Evolutionary conservation across 2,113 vertebrate genomes (phyloP).

Genomic region (Dendropsophus ebraccatus): DNA sequence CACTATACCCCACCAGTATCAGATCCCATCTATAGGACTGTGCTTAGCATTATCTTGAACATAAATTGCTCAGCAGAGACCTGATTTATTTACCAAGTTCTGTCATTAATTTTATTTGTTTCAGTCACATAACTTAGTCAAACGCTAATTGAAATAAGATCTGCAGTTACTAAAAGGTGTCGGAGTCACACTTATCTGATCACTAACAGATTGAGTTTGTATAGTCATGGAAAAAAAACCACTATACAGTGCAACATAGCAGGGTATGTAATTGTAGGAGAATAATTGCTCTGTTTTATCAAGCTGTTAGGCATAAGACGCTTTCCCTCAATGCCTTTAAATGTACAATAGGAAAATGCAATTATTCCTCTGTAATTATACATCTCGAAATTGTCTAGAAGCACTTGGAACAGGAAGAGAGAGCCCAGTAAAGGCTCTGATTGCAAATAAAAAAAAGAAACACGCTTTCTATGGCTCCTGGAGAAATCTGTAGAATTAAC

Average conservation of each 20-base stretch:
- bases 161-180: background rate
- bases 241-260: slow-evolving; percentile 2
- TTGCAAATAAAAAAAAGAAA: slow-evolving; percentile 25
- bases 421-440: slow-evolving; percentile 21
- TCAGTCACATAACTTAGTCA: background rate
- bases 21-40: too few species aligned
- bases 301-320: slow-evolving; percentile 41
- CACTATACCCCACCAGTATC: too few species aligned
- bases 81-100: background rate
- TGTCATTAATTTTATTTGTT: background rate
- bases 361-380: slow-evolving; percentile 57
- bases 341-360: slow-evolving; percentile 53
- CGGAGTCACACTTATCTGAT: slow-evolving; percentile 19
- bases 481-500: slow-evolving; percentile 10
- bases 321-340: slow-evolving; percentile 44
- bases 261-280: slow-evolving; percentile 47
- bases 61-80: too few species aligned
- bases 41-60: too few species aligned
- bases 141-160: background rate
- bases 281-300: slow-evolving; percentile 48
- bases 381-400: slow-evolving; percentile 37
- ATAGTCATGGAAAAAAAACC: slow-evolving; percentile 1
- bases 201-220: background rate
- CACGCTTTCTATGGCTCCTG: background rate
- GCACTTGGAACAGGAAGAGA: slow-evolving; percentile 33